Evolutionary conservation across 2,797 vertebrate species (phyloP).

Genomic region (Falco concolor): DNA sequence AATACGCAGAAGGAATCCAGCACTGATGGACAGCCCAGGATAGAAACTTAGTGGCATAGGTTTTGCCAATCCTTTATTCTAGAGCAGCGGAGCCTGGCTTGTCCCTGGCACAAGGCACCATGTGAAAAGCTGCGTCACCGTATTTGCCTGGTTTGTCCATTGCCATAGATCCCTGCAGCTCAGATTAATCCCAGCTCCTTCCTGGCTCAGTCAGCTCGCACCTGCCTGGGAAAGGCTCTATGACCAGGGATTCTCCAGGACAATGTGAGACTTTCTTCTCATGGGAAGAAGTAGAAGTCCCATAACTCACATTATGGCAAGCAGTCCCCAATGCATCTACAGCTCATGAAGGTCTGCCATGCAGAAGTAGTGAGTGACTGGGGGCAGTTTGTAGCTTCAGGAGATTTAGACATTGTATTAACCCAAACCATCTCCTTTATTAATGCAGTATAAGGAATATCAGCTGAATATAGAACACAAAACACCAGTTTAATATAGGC

Average conservation of each 20-base stretch:
- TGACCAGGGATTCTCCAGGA: neutral
- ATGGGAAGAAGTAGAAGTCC: neutral
- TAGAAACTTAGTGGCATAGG: neutral
- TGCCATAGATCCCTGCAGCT: neutral
- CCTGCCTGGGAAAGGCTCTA: neutral
- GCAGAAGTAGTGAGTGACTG: fast-evolving
- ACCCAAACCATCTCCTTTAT: neutral
- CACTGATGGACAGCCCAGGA: neutral
- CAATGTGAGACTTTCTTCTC: neutral
- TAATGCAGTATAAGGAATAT: neutral
- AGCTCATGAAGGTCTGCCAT: neutral
- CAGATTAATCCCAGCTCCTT: neutral
- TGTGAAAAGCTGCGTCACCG: neutral
- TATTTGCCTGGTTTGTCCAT: neutral
- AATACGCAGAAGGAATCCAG: neutral
- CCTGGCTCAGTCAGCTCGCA: neutral
- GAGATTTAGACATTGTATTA: neutral
- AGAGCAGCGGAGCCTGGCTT: neutral
- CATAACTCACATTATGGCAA: neutral
- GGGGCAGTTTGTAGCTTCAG: neutral
- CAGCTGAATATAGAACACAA: neutral
- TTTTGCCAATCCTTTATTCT: neutral
- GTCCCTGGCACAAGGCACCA: neutral
- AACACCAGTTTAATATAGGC: neutral
- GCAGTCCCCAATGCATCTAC: neutral